phyloP scores from a whole-genome alignment of 2,113 vertebrate genomes.

The Neomonachus schauinslandi region DNA sequence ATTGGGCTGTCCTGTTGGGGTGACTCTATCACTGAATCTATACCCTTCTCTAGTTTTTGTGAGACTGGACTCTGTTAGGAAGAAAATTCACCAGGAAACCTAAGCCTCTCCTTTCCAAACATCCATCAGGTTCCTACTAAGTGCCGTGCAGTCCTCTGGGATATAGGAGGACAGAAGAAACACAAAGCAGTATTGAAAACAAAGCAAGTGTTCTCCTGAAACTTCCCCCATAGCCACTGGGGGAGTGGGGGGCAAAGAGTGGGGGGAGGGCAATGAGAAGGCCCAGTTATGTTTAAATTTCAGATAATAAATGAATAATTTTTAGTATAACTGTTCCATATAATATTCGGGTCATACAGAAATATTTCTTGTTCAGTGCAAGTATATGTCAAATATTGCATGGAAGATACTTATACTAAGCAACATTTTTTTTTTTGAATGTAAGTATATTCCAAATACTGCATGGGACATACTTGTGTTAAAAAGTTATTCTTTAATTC shows the following conservation, averaged over 20 bases:
- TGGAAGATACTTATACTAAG: background rate
- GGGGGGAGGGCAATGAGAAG: too few relatives aligned
- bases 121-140: too few relatives aligned
- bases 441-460: background rate
- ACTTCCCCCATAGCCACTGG: too few relatives aligned
- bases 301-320: background rate
- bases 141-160: background rate
- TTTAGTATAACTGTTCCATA: background rate
- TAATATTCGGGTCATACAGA: background rate
- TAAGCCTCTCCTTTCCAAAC: background rate
- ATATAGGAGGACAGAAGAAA: background rate
- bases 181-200: background rate
- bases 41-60: background rate
- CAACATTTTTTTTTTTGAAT: background rate
- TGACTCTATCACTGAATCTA: background rate
- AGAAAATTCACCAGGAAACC: background rate
- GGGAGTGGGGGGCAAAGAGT: rapidly evolving
- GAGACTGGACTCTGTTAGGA: background rate
- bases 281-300: background rate
- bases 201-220: too few relatives aligned
- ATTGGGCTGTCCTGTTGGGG: background rate
- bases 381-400: background rate
- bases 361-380: background rate
- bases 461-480: background rate
- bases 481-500: background rate